Evolutionary conservation across 2,888 invertebrate species (phyloP), one percentile per base, ranked within the genome.

Genomic region (Galeopsomyia nigrocyanea): DNA sequence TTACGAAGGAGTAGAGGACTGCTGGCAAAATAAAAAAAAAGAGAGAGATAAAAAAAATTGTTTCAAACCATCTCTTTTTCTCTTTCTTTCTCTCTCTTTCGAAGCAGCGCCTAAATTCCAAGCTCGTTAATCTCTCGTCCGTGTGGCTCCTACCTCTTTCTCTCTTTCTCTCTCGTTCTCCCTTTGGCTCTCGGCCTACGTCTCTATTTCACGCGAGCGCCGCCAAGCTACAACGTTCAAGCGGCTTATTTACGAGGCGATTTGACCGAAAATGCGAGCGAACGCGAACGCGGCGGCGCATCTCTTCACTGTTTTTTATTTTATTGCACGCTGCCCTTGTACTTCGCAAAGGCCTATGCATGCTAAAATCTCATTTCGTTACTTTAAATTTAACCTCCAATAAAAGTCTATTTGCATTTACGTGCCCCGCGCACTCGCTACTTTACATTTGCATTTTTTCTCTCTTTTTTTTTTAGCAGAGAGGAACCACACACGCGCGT

Each of bases 81-180:
- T 22, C 14, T 56, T 56, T 56, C 7, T 16, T 6, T 22, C 14
- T 26, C n/a, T 39, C 10, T 39, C 39, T 39, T 61, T 61, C 49
- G 7, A 13, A 55, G 62, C 71, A 68, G 50, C 47, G 39, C 39
- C 53, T 31, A 58, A 63, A 70, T 69, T 53, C 22, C 57, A 57
- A 39, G 31, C 75, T 78, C 77, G 77, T 79, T 78, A 78, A 79
- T 79, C 77, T 73, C 65, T 73, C 65, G 39, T 13, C 13, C 50
- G 22, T 39, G 47, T 16, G 31, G 22, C 50, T 69, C 22, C 26
- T 56, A 49, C 21, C 57, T 57, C 49, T n/a, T 46, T 51, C 47
- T 51, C 47, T 51, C 46, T 66, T 53, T 57, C 50, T 56, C 21
- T 61, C 22, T 51, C 39, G 62, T n/a, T 46, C 17, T 26, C 39